phyloP scores from a whole-genome alignment of 2,113 vertebrate genomes.

The Cebidichthys violaceus region DNA sequence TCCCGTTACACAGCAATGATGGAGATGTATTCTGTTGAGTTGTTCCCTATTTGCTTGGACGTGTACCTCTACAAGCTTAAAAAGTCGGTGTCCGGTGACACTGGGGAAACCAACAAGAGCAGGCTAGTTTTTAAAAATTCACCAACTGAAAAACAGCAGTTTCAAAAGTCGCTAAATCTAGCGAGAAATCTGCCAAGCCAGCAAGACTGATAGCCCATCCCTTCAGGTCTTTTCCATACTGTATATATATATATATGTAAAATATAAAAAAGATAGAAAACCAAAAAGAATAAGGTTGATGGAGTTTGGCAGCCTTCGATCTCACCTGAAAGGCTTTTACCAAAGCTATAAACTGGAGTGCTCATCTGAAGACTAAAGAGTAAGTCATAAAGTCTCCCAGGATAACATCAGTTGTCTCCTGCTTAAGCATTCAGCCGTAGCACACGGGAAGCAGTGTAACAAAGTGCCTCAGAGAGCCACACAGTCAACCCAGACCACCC shows the following conservation, averaged over 20 bases:
- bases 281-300: conserved; percentile 2
- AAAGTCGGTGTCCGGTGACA: not conserved
- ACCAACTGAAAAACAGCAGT: not conserved
- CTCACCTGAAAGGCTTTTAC: conserved; percentile 9
- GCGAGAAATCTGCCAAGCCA: not conserved
- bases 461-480: conserved; percentile 53
- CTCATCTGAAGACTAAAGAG: conserved; percentile 4
- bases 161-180: not conserved
- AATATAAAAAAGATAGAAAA: too few species aligned
- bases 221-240: not conserved
- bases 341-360: not conserved
- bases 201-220: not conserved
- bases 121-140: not conserved
- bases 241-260: too few species aligned
- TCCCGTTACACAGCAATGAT: conserved; percentile 14
- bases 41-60: conserved; percentile 15
- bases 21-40: not conserved
- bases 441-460: conserved; percentile 29
- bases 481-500: conserved; percentile 58
- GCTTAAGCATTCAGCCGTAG: conserved; percentile 57
- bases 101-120: not conserved
- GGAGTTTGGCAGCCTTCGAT: conserved; percentile 17
- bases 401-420: conserved; percentile 38
- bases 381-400: conserved; percentile 15
- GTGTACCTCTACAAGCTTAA: not conserved